Percentiles rank a stretch among this genome's conserved stretches.
phyloP scores from a whole-genome alignment of 37 sponge, comb jelly and placozoan genomes.

The Halichondria panicea region DNA sequence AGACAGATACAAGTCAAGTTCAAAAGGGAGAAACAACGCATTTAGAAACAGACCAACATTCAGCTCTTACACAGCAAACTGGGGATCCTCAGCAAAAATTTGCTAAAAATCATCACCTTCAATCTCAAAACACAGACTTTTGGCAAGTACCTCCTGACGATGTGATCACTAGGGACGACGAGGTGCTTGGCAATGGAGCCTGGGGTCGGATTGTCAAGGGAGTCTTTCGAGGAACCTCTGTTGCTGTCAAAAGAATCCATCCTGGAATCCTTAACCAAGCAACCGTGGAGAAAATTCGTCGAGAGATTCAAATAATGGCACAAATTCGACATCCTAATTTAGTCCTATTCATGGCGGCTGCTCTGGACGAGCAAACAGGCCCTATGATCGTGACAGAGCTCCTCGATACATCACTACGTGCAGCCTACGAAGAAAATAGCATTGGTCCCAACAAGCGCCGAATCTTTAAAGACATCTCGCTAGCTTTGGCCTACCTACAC shows the following conservation, averaged over 20 bases:
- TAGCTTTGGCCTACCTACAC: slow-evolving; percentile 72
- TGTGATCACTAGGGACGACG: background rate
- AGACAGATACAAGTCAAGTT: too few relatives aligned
- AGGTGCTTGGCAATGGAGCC: slow-evolving; percentile 5
- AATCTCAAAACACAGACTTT: background rate
- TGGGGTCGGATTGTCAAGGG: slow-evolving; percentile 20
- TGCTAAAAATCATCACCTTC: background rate
- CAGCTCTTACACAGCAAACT: too few relatives aligned
- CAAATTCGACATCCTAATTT: slow-evolving; percentile 66
- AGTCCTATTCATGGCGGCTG: slow-evolving; percentile 69
- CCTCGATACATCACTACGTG: slow-evolving; percentile 44
- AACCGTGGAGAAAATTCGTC: slow-evolving; percentile 24
- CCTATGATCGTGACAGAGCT: slow-evolving; percentile 74
- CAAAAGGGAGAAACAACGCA: too few relatives aligned
- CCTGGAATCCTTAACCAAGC: slow-evolving; percentile 16
- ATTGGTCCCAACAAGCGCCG: background rate
- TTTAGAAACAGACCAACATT: too few relatives aligned
- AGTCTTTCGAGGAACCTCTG: slow-evolving; percentile 34
- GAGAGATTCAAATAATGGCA: slow-evolving; percentile 57
- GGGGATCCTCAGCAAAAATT: background rate
- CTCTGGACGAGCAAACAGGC: slow-evolving; percentile 11
- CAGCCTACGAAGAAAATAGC: slow-evolving; percentile 19
- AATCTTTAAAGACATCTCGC: slow-evolving; percentile 44
- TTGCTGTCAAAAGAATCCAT: slow-evolving; percentile 65
- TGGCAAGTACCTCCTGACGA: background rate